These are phyloP conservation scores for Malaclemys terrapin DNA, from an alignment of 2,113 vertebrate genomes.

Conservation along the genomic window DNA sequence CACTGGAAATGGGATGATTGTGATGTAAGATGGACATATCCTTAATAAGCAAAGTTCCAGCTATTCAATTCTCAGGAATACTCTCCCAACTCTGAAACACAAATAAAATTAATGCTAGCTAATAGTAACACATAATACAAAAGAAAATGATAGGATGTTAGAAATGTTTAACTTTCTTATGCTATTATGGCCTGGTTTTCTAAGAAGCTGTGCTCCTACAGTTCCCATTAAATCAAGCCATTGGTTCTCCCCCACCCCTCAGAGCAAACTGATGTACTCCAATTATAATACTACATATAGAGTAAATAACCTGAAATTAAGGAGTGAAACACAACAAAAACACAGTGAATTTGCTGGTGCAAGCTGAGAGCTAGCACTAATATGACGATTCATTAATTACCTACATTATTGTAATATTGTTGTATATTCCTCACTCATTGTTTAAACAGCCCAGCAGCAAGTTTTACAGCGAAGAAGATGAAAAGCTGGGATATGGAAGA, in stretches of 20 bases:
- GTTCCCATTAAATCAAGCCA: background rate
- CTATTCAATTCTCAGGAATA: background rate
- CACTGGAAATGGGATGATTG: background rate
- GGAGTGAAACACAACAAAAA: background rate
- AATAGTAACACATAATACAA: background rate
- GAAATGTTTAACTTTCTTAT: background rate
- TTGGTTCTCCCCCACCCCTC: background rate
- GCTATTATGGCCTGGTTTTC: background rate
- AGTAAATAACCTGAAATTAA: background rate
- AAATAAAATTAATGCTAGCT: background rate
- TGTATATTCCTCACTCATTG: constrained; percentile 47
- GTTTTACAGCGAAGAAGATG: constrained; percentile 35
- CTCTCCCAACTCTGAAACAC: background rate
- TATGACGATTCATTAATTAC: background rate
- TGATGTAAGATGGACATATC: background rate
- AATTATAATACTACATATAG: background rate
- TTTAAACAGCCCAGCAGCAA: constrained; percentile 20
- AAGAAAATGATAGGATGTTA: background rate
- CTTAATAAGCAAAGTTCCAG: background rate
- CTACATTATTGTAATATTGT: constrained; percentile 22
- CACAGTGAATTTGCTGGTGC: background rate
- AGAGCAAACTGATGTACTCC: background rate
- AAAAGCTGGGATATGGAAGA: constrained; percentile 53
- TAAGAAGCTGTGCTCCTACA: background rate
- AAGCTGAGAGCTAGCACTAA: background rate